A percentile compares a stretch with the other conserved stretches of the same genome.
phyloP scores from a whole-genome alignment of 2,888 invertebrate genomes.

The Sesamia inferens region DNA sequence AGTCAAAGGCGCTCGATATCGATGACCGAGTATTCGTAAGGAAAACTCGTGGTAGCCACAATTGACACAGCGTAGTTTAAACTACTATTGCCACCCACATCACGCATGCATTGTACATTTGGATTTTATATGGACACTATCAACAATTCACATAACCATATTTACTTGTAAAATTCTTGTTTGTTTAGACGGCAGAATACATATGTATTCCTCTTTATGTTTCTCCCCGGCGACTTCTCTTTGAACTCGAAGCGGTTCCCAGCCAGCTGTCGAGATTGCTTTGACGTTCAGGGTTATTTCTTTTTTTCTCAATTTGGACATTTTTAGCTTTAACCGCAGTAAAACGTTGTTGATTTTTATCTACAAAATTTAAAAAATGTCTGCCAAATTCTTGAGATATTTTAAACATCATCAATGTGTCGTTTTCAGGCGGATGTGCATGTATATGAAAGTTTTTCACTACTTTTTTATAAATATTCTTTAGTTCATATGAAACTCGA shows the following conservation, averaged over 20 bases:
- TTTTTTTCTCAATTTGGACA: background rate
- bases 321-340: constrained; percentile 3
- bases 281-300: background rate
- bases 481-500: background rate
- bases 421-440: constrained; percentile 14
- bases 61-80: background rate
- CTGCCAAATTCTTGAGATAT: constrained; percentile 14
- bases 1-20: no score
- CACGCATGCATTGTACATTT: background rate
- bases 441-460: background rate
- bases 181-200: background rate
- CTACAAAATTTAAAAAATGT: constrained; percentile 20
- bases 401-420: constrained; percentile 4
- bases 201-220: background rate
- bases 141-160: background rate
- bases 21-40: no score
- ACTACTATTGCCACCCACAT: background rate
- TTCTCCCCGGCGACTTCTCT: background rate
- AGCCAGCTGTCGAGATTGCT: background rate
- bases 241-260: background rate
- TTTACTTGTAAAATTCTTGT: constrained; percentile 1
- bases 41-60: no score
- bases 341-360: constrained; percentile 19
- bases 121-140: background rate
- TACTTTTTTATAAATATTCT: background rate